Percentiles rank a stretch among this genome's conserved stretches.
Evolutionary conservation across 1,140 invertebrate genomes (phyloP).

Genomic region (Drosophila pallidifrons): DNA sequence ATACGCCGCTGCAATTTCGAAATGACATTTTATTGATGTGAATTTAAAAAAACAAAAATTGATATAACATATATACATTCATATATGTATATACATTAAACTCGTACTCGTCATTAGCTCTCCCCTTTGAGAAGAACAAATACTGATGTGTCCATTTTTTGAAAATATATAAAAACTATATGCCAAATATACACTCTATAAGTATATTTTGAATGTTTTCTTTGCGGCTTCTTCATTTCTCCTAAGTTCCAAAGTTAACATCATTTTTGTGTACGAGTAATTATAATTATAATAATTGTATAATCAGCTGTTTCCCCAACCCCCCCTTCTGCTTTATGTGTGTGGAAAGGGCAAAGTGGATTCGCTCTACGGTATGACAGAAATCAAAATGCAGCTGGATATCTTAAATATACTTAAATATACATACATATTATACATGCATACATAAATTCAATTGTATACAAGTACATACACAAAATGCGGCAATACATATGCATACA

Average conservation of each 20-base stretch:
- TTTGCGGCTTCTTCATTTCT: background rate
- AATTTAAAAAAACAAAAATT: slow-evolving; percentile 27
- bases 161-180: background rate
- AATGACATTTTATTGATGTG: slow-evolving; percentile 46
- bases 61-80: slow-evolving; percentile 22
- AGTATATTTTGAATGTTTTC: background rate
- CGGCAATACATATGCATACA: slow-evolving; percentile 19
- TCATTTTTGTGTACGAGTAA: slow-evolving; percentile 15
- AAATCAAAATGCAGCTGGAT: slow-evolving; percentile 13
- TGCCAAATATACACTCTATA: background rate
- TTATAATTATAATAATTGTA: background rate
- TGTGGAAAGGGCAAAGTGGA: background rate
- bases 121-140: background rate
- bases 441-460: slow-evolving; percentile 13
- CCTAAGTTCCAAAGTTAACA: slow-evolving; percentile 34
- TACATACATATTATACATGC: slow-evolving; percentile 12
- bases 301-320: background rate
- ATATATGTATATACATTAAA: slow-evolving; percentile 18
- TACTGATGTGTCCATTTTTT: slow-evolving; percentile 17
- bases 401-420: slow-evolving; percentile 26
- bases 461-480: slow-evolving; percentile 6
- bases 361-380: background rate
- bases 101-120: slow-evolving; percentile 7
- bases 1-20: slow-evolving; percentile 45
- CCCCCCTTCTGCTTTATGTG: too few relatives aligned